Evolutionary conservation across 2,797 vertebrate species (phyloP), one percentile per base, ranked within the genome.

Genomic region (Euphonia xanthogaster): DNA sequence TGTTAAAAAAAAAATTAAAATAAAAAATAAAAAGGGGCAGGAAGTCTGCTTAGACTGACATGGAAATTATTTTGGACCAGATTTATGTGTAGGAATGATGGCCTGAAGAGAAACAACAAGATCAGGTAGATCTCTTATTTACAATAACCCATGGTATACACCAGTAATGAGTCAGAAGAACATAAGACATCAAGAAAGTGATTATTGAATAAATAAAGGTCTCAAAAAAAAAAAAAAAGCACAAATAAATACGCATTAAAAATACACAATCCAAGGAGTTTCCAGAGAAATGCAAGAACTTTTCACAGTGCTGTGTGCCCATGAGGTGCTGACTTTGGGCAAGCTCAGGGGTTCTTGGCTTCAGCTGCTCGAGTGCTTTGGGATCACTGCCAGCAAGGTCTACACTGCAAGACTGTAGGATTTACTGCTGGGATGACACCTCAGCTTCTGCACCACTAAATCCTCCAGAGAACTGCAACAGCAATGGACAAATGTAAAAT

Each of bases 401-500:
- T 19, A 19, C 93, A 80, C 63, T 93, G 95, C 77, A 91, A 86
- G 93, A 68, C 57, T 7, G 0, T 2, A 7, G 94, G 97, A 98
- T 98, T 98, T 97, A 97, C 98, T 97, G 96, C 95, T 48, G 83
- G 92, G 91, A 83, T 95, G 93, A 95, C 94, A 97, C 66, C 94
- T 94, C 94, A 96, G 94, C 78, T 81, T 95, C 93, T 97, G 97
- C 88, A 57, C 75, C 89, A 75, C 93, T 96, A 98, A 98, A 98
- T 96, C 97, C 97, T 95, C 91, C 93, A 93, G 89, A 90, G 95
- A 97, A 96, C 94, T 84, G 88, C 74, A 96, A 91, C 83, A 96
- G 96, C 14, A 0, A 93, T 47, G 67, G 75, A 74, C 96, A 96
- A 96, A 97, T 95, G 94, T 82, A 93, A 97, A 97, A 94, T 1